These are phyloP conservation scores for Zonotrichia albicollis DNA, from an alignment of 2,797 vertebrate species.

Conservation along the genomic window DNA sequence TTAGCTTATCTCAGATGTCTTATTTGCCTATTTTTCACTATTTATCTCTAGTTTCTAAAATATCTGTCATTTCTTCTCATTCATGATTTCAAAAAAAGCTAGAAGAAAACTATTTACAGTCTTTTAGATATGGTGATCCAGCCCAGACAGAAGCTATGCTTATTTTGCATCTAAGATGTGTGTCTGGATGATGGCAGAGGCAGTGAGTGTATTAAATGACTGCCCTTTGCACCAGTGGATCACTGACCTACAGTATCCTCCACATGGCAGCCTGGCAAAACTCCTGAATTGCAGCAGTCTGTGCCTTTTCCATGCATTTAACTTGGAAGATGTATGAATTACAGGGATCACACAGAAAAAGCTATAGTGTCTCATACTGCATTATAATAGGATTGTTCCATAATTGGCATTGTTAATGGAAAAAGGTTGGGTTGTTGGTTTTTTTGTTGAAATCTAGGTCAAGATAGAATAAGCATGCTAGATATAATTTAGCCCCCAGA, in stretches of 20 bases:
- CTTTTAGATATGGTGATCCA: not conserved
- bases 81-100: not conserved
- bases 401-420: constrained; percentile 14
- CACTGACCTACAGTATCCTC: not conserved
- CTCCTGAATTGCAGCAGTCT: not conserved
- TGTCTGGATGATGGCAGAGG: not conserved
- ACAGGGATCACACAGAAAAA: not conserved
- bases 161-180: not conserved
- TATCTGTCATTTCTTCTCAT: not conserved
- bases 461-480: constrained; percentile 44
- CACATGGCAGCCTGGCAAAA: not conserved
- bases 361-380: not conserved
- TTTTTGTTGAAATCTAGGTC: constrained; percentile 45
- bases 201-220: not conserved
- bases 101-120: not conserved
- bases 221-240: not conserved
- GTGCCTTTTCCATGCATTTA: constrained; percentile 10
- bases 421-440: not conserved
- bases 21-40: not conserved
- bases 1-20: not conserved
- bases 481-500: constrained; percentile 23
- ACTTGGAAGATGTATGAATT: constrained; percentile 16
- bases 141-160: not conserved
- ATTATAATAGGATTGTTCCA: constrained; percentile 23
- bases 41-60: not conserved